Base-by-base conservation (phyloP, 2,797 vertebrate species). In the Malacoraja senta region DNA sequence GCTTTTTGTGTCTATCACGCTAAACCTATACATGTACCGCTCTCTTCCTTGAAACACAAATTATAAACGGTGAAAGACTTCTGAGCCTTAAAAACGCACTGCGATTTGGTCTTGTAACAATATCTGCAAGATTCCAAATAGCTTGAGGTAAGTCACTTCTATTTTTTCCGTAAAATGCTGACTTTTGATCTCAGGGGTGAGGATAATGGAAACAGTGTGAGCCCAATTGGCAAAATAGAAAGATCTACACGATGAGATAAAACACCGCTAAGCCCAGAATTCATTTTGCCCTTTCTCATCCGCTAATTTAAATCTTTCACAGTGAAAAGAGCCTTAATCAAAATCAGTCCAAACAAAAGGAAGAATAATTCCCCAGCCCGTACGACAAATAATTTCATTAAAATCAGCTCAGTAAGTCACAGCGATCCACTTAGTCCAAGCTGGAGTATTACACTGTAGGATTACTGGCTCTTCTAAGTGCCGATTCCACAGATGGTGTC, bases 361-460 rank as follows among this genome's bases (percentile, higher is more conserved):
- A 76, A n/a, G 17, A 53, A 6, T 53, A 19, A 68, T 90, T 74
- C 35, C 53, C 15, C 71, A 76, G 38, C 71, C 71, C 13, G 24
- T 17, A 76, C 76, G 90, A n/a, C 90, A 76, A 92, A 92, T 92
- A 76, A 92, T 76, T 92, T 92, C 38, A 92, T 92, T 92, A 92
- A 92, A 92, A 92, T 72, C 44, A 35, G 90, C 90, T 92, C 38
- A 76, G 38, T 29, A 92, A n/a, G 26, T 53, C 71, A 53, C 68
- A 92, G 90, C 68, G 44, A 91, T 71, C 35, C 88, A 91, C 8
- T 91, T 74, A 76, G 71, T 76, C 7, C 38, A 92, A 53, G 90
- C 71, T 76, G 38, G 71, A 76, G 44, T 53, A 76, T 76, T 92
- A 74, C 26, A 92, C 71, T 29, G 4, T 38, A 53, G 71, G 90